A percentile compares a stretch with the other conserved stretches of the same genome.
phyloP scores from a whole-genome alignment of 1,140 invertebrate species.

The Drosophila malerkotliana region DNA sequence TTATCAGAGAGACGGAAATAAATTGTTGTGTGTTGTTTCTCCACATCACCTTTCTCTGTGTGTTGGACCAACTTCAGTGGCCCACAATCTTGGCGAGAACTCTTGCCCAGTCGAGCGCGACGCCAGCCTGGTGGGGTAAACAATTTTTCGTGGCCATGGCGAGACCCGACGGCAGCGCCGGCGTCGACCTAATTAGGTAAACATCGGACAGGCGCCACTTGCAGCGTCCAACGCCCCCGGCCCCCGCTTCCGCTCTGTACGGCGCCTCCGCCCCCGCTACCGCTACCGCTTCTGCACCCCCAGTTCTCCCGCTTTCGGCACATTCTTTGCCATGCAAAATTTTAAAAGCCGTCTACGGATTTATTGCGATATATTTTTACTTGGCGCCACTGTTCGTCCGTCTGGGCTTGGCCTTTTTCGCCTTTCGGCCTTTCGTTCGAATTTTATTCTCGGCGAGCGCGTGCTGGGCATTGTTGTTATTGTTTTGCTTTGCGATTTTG shows the following conservation, averaged over 20 bases:
- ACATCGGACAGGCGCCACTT: slow-evolving; percentile 67
- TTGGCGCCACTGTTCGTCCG: slow-evolving; percentile 37
- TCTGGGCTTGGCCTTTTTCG: slow-evolving; percentile 49
- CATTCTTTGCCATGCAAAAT: slow-evolving; percentile 57
- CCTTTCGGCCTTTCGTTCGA: slow-evolving; percentile 43
- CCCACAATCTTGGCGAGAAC: slow-evolving; percentile 22
- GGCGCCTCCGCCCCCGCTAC: slow-evolving; percentile 3
- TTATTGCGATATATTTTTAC: slow-evolving; percentile 64
- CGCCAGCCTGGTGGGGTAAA: slow-evolving; percentile 41
- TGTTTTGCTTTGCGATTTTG: slow-evolving; percentile 32
- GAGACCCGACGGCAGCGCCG: slow-evolving; percentile 53
- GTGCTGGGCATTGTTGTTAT: slow-evolving; percentile 34
- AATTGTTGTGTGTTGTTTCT: not conserved
- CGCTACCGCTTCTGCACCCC: slow-evolving; percentile 7
- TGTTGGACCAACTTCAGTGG: slow-evolving; percentile 18
- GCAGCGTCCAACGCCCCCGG: slow-evolving; percentile 40
- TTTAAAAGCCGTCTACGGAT: slow-evolving; percentile 59
- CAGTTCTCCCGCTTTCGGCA: slow-evolving; percentile 9
- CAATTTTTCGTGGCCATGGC: slow-evolving; percentile 54
- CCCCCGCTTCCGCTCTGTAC: not conserved
- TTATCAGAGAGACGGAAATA: not conserved
- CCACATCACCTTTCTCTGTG: slow-evolving; percentile 22
- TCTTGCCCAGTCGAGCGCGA: slow-evolving; percentile 27
- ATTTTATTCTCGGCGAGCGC: slow-evolving; percentile 37
- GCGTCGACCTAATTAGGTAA: slow-evolving; percentile 70